Evolutionary conservation across 2,888 invertebrate genomes (phyloP).

Genomic region (Morpho achilles): DNA sequence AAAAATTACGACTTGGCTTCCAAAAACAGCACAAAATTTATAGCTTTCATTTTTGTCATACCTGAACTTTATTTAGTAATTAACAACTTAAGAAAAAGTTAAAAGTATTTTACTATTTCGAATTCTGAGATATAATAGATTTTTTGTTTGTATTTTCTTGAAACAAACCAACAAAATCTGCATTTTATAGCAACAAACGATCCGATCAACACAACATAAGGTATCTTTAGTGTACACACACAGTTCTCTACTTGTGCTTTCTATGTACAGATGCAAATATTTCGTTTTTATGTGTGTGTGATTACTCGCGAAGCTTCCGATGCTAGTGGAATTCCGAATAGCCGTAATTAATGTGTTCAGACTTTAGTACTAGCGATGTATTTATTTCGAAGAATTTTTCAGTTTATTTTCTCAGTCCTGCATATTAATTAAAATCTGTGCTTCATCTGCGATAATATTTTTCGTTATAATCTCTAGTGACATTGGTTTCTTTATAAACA

Average conservation of each 20-base stretch:
- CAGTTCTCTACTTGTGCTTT: not conserved
- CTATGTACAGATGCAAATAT: constrained; percentile 14
- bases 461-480: too few species aligned
- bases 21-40: too few species aligned
- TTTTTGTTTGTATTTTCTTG: too few species aligned
- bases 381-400: constrained; percentile 12
- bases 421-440: too few species aligned
- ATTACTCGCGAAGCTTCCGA: constrained; percentile 63
- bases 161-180: not conserved
- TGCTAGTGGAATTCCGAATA: constrained; percentile 65
- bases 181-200: not conserved
- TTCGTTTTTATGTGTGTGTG: constrained; percentile 44
- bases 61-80: too few species aligned
- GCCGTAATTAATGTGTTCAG: constrained; percentile 69
- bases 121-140: too few species aligned
- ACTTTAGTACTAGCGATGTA: constrained; percentile 28
- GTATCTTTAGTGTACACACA: constrained; percentile 1
- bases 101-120: too few species aligned
- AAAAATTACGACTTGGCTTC: too few species aligned
- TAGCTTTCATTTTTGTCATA: too few species aligned
- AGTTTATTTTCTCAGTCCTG: constrained; percentile 1
- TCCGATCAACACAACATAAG: constrained; percentile 4
- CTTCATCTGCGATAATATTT: too few species aligned
- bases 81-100: too few species aligned
- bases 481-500: too few species aligned